phyloP scores from a whole-genome alignment of 2,113 vertebrate genomes.

The Nyctereutes procyonoides region DNA sequence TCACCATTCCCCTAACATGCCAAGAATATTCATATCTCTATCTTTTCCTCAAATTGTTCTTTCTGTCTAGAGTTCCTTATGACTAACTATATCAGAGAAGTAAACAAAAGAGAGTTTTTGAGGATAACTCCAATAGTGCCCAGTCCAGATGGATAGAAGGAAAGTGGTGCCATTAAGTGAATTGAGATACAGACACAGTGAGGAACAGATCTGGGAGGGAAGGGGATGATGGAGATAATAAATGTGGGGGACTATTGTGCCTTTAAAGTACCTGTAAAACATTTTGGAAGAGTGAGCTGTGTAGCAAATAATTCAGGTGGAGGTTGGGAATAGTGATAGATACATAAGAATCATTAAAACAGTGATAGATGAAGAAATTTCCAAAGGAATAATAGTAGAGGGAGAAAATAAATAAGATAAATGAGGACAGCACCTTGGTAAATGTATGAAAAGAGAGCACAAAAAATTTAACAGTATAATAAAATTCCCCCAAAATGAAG shows the following conservation, averaged over 20 bases:
- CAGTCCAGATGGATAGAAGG: neutral
- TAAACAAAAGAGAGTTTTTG: neutral
- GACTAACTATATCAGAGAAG: neutral
- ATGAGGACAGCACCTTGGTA: neutral
- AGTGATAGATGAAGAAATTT: neutral
- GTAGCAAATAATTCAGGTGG: neutral
- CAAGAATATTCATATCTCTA: neutral
- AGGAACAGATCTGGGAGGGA: neutral
- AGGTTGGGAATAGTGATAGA: neutral
- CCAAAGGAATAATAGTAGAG: neutral
- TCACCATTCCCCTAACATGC: neutral
- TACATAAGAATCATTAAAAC: neutral
- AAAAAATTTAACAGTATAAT: neutral
- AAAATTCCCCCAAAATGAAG: neutral
- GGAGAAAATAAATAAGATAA: conserved; percentile 23
- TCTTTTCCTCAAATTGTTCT: neutral
- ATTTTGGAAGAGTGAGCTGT: neutral
- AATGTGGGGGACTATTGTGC: neutral
- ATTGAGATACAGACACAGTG: neutral
- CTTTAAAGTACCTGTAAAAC: neutral
- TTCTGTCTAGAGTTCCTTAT: neutral
- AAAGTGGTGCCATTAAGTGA: neutral
- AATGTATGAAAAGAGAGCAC: conserved; percentile 6
- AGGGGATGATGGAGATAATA: neutral
- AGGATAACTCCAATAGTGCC: neutral